These are phyloP conservation scores for Desmophyllum pertusum DNA, from an alignment of 92 coral and sea anemone species.

Conservation along the genomic window DNA sequence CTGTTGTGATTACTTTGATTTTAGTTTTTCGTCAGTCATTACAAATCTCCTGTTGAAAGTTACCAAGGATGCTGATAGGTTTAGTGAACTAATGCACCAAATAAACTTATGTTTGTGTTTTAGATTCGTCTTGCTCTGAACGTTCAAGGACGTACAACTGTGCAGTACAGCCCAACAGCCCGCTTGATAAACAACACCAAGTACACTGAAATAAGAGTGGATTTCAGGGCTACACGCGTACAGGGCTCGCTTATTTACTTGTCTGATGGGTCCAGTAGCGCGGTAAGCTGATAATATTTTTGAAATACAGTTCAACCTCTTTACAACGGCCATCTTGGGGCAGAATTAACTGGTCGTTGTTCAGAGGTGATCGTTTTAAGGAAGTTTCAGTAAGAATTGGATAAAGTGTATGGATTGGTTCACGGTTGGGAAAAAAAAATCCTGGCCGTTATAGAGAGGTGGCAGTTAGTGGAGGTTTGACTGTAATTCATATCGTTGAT, in stretches of 20 bases:
- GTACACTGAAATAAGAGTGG: conserved; percentile 80
- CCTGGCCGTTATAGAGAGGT: too few species aligned
- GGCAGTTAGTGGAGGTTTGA: too few species aligned
- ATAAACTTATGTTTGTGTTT: background rate
- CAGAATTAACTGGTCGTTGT: too few species aligned
- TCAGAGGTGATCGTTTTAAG: too few species aligned
- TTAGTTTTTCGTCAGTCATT: background rate
- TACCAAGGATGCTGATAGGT: background rate
- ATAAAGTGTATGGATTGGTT: too few species aligned
- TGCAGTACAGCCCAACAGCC: conserved; percentile 78
- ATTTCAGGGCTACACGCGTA: conserved; percentile 79
- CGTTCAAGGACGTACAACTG: conserved; percentile 80
- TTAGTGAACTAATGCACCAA: background rate
- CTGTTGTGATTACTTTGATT: too few species aligned
- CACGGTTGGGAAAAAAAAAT: too few species aligned
- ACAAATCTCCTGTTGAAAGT: background rate
- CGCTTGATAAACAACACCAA: conserved; percentile 66
- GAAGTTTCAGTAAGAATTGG: too few species aligned
- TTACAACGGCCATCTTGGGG: too few species aligned
- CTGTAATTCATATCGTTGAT: background rate
- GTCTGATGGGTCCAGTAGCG: conserved; percentile 53
- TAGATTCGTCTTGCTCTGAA: conserved; percentile 93
- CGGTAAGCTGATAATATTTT: background rate
- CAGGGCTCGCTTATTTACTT: conserved; percentile 82
- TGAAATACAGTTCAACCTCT: too few species aligned